Evolutionary conservation across 2,113 vertebrate genomes (phyloP).

Genomic region (Osmerus eperlanus): DNA sequence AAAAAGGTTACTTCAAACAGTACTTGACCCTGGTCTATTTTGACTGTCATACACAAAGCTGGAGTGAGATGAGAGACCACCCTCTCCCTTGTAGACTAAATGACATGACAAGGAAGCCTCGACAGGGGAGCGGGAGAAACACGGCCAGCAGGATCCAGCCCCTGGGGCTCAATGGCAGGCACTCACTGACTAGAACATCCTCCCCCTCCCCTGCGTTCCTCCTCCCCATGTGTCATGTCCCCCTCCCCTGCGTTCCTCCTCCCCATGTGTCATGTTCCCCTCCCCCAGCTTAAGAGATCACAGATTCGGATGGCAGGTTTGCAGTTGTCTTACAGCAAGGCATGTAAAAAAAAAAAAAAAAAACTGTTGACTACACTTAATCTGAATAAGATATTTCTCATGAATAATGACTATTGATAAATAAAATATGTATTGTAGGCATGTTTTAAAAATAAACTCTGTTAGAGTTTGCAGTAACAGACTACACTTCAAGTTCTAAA

Average conservation of each 20-base stretch:
- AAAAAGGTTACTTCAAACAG: no score
- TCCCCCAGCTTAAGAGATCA: neutral
- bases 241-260: neutral
- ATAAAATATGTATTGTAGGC: no score
- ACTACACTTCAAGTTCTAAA: no score
- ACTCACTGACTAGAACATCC: neutral
- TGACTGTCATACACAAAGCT: neutral
- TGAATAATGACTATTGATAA: no score
- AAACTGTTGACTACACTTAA: no score
- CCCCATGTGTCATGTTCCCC: neutral
- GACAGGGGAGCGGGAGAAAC: slow-evolving; percentile 7
- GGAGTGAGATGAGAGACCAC: neutral
- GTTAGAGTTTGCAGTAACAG: no score
- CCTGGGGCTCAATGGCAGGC: slow-evolving; percentile 1
- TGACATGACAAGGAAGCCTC: slow-evolving; percentile 9
- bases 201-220: neutral
- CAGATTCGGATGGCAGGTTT: no score
- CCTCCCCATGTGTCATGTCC: neutral
- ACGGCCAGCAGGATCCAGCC: neutral
- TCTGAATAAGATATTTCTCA: no score
- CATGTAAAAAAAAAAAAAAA: no score
- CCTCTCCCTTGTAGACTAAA: neutral
- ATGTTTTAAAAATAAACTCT: no score
- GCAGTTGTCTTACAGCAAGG: no score
- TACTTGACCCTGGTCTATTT: neutral